phyloP scores from a whole-genome alignment of 2,113 vertebrate genomes.

The Alaudala cheleensis region DNA sequence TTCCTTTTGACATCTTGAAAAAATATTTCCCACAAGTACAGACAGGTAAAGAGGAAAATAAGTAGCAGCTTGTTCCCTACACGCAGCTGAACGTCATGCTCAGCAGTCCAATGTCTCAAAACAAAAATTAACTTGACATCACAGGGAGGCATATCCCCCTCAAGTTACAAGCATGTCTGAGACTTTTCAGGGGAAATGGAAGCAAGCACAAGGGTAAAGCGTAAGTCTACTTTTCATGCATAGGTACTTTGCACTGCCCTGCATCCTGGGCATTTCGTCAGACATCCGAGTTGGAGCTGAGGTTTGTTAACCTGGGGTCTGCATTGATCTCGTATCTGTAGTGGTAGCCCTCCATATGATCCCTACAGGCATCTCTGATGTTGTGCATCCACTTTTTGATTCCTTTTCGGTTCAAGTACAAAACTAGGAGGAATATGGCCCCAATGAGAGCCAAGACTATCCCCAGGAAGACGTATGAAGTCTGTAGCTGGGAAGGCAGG shows the following conservation, averaged over 20 bases:
- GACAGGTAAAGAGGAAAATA: background rate
- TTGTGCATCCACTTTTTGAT: slow-evolving; percentile 99
- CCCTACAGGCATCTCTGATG: slow-evolving; percentile 95
- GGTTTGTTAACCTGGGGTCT: slow-evolving; percentile 91
- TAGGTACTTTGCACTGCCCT: slow-evolving; percentile 39
- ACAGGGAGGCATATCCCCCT: slow-evolving; percentile 52
- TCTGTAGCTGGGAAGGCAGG: slow-evolving; percentile 85
- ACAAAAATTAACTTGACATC: slow-evolving; percentile 57
- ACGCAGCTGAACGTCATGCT: slow-evolving; percentile 70
- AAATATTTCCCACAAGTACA: slow-evolving; percentile 14
- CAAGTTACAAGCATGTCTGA: slow-evolving; percentile 15
- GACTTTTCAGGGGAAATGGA: slow-evolving; percentile 21
- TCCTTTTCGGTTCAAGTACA: slow-evolving; percentile 97
- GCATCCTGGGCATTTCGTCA: slow-evolving; percentile 43
- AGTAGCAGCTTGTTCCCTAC: slow-evolving; percentile 39
- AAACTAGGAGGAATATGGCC: slow-evolving; percentile 94
- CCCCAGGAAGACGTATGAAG: slow-evolving; percentile 94
- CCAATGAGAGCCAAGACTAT: slow-evolving; percentile 96
- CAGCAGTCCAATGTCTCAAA: slow-evolving; percentile 64
- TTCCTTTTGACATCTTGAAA: slow-evolving; percentile 45
- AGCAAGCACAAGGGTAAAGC: slow-evolving; percentile 65
- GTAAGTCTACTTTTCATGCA: slow-evolving; percentile 84
- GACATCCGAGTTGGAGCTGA: slow-evolving; percentile 94
- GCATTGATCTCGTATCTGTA: slow-evolving; percentile 97
- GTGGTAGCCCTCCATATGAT: slow-evolving; percentile 99